A percentile compares a stretch with the other conserved stretches of the same genome.
phyloP scores from a whole-genome alignment of 2,888 invertebrate species.

The Aphodius granarius region DNA sequence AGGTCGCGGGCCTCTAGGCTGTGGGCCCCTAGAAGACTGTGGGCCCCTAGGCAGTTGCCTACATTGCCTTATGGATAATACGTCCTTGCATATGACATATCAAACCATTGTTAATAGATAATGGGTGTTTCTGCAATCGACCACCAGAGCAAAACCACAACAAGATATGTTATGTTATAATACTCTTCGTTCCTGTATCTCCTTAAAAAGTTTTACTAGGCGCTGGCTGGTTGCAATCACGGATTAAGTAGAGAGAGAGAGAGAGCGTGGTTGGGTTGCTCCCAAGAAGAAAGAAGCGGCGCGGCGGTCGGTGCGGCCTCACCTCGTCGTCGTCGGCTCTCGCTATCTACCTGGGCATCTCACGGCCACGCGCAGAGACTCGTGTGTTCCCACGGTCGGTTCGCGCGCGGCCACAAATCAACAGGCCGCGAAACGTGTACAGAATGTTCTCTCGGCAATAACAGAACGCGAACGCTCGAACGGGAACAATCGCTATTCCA shows the following conservation, averaged over 20 bases:
- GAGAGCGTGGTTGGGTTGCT: background rate
- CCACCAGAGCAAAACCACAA: too few relatives aligned
- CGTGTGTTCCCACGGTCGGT: slow-evolving; percentile 30
- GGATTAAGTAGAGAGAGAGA: background rate
- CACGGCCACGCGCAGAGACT: slow-evolving; percentile 31
- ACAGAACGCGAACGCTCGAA: background rate
- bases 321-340: background rate
- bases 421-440: slow-evolving; percentile 30
- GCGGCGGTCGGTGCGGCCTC: slow-evolving; percentile 23
- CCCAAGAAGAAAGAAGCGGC: background rate
- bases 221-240: background rate
- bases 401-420: slow-evolving; percentile 30
- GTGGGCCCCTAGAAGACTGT: too few relatives aligned
- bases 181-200: too few relatives aligned
- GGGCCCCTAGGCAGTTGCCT: too few relatives aligned
- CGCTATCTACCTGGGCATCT: slow-evolving; percentile 30
- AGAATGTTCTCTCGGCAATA: slow-evolving; percentile 20
- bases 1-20: too few relatives aligned
- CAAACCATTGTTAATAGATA: too few relatives aligned
- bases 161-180: too few relatives aligned
- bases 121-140: too few relatives aligned
- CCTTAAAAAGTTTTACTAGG: background rate
- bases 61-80: too few relatives aligned
- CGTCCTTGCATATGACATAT: too few relatives aligned
- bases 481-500: background rate